These are phyloP conservation scores for Axis porcinus DNA, from an alignment of 2,113 vertebrate genomes.

Conservation along the genomic window DNA sequence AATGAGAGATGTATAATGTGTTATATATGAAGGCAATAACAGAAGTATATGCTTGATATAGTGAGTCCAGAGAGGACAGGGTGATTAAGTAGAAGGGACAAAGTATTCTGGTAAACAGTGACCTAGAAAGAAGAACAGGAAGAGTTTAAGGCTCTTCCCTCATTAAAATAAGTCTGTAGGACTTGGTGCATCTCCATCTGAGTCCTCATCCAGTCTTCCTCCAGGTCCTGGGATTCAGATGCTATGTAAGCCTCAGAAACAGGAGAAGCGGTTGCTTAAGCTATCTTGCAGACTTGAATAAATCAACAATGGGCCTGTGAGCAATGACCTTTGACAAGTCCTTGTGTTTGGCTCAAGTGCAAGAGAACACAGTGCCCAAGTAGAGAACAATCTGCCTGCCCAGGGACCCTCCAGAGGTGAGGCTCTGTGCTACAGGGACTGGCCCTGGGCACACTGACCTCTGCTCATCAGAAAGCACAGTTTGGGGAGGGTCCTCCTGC, in stretches of 20 bases:
- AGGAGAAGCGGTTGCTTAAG: neutral
- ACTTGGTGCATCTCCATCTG: neutral
- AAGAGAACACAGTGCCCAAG: neutral
- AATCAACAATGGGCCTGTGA: neutral
- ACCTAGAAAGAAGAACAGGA: neutral
- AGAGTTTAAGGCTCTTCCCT: neutral
- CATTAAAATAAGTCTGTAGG: neutral
- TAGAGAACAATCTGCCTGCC: neutral
- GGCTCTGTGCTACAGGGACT: too few species aligned
- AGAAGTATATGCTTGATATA: neutral
- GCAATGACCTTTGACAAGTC: neutral
- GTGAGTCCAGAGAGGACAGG: neutral
- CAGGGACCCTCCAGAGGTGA: neutral
- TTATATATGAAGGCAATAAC: neutral
- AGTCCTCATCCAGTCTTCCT: neutral
- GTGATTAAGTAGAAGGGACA: neutral
- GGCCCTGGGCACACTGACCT: neutral
- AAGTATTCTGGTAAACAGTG: constrained; percentile 8
- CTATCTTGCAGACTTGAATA: neutral
- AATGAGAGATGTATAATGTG: neutral
- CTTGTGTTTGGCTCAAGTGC: neutral
- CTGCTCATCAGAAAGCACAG: neutral
- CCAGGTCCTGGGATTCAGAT: neutral
- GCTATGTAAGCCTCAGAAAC: neutral
- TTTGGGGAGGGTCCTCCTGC: neutral